Evolutionary conservation across 2,113 vertebrate species (phyloP).

Genomic region (Stictonetta naevosa): DNA sequence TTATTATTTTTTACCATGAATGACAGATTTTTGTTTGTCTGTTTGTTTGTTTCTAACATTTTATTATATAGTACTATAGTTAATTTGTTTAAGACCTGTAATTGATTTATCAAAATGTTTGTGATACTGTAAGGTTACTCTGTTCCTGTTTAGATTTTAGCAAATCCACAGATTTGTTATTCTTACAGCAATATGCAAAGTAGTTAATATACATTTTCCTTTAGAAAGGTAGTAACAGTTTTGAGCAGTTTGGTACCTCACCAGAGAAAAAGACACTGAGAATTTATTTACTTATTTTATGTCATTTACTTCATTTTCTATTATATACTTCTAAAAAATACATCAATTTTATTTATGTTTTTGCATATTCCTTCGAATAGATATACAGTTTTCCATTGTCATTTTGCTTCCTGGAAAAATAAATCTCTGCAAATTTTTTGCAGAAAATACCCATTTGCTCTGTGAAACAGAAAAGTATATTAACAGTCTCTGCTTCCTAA

Average conservation of each 20-base stretch:
- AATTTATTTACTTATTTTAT: background rate
- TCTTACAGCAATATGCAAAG: background rate
- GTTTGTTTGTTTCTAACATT: rapidly evolving
- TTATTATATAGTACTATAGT: background rate
- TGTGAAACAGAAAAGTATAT: background rate
- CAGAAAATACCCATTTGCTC: background rate
- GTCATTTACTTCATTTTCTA: background rate
- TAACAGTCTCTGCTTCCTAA: background rate
- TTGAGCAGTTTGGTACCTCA: background rate
- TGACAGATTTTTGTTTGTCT: background rate
- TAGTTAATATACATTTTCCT: background rate
- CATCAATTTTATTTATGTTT: background rate
- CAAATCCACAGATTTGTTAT: background rate
- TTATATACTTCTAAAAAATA: background rate
- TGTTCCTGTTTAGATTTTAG: background rate
- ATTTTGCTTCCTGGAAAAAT: background rate
- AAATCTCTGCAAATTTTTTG: background rate
- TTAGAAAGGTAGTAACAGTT: background rate
- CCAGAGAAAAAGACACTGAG: background rate
- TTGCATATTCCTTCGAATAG: background rate
- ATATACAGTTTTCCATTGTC: background rate
- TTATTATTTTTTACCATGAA: background rate
- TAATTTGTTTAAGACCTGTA: background rate
- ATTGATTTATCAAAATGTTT: background rate
- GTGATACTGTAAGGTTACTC: background rate